Evolutionary conservation across 2,888 invertebrate species (phyloP).

Genomic region (Peribatodes rhomboidaria): DNA sequence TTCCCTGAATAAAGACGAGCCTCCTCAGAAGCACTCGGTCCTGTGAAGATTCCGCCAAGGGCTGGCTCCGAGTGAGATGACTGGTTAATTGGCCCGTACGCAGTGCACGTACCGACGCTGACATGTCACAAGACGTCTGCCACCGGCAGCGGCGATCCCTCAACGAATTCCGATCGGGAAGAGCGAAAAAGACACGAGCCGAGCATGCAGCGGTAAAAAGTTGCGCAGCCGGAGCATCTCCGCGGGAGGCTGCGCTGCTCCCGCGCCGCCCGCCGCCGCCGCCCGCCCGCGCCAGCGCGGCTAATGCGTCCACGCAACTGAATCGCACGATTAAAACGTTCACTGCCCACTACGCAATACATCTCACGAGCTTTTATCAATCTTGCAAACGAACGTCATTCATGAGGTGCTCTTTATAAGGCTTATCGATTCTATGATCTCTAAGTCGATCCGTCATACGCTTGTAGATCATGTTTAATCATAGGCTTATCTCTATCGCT

Average conservation of each 20-base stretch:
- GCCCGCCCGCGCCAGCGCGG: constrained; percentile 51
- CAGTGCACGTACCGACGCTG: constrained; percentile 79
- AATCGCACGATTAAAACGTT: constrained; percentile 70
- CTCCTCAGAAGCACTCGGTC: constrained; percentile 64
- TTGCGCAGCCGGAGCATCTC: constrained; percentile 71
- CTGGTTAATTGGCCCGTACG: constrained; percentile 83
- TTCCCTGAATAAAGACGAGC: constrained; percentile 75
- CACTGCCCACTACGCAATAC: constrained; percentile 56
- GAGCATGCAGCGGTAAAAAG: constrained; percentile 81
- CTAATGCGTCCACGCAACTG: constrained; percentile 61
- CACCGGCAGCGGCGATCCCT: constrained; percentile 85
- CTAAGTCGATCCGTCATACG: constrained; percentile 42
- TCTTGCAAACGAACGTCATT: constrained; percentile 60
- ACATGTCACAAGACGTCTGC: constrained; percentile 86
- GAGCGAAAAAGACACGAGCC: constrained; percentile 86
- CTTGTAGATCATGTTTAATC: constrained; percentile 45
- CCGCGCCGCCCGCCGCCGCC: constrained; percentile 52
- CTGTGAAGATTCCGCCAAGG: constrained; percentile 65
- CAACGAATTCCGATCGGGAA: constrained; percentile 84
- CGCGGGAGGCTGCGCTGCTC: constrained; percentile 74
- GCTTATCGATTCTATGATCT: constrained; percentile 46
- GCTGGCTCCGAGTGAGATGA: constrained; percentile 70
- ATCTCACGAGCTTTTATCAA: constrained; percentile 55
- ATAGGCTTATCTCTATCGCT: constrained; percentile 40
- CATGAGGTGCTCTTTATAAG: constrained; percentile 50